phyloP scores from a whole-genome alignment of 2,888 invertebrate genomes.

The Mycalesis mineus region DNA sequence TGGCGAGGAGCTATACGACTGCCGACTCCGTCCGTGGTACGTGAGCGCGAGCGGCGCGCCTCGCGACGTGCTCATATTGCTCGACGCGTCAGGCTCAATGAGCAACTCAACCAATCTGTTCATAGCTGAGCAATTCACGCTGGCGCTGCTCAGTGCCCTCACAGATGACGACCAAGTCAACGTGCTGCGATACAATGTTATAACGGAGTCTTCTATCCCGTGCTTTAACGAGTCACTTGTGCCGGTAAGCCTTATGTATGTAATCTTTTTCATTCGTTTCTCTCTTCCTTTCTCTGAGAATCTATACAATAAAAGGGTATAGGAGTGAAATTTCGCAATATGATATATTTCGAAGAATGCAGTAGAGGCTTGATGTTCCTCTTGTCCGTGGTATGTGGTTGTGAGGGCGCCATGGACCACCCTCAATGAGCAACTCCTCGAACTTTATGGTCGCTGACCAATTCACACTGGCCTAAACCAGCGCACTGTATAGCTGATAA shows the following conservation, averaged over 20 bases:
- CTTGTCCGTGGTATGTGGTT: too few relatives aligned
- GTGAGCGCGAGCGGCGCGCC: conserved; percentile 67
- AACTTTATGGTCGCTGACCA: too few relatives aligned
- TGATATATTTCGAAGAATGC: too few relatives aligned
- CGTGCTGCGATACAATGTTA: conserved; percentile 58
- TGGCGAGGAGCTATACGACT: conserved; percentile 59
- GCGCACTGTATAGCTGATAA: too few relatives aligned
- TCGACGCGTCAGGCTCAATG: conserved; percentile 70
- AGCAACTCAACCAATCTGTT: conserved; percentile 56
- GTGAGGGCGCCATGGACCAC: too few relatives aligned
- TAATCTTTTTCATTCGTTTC: too few relatives aligned
- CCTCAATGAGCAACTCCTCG: too few relatives aligned
- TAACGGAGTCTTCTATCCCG: conserved; percentile 55
- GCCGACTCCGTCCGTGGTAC: conserved; percentile 68
- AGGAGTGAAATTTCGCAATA: too few relatives aligned
- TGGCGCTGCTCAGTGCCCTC: conserved; percentile 62
- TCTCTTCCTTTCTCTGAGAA: too few relatives aligned
- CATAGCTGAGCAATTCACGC: conserved; percentile 54
- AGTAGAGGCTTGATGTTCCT: too few relatives aligned
- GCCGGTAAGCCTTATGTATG: conserved; percentile 44
- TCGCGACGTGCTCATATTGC: conserved; percentile 59
- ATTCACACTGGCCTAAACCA: too few relatives aligned
- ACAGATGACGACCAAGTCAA: conserved; percentile 71
- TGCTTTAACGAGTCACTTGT: conserved; percentile 66
- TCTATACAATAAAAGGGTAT: too few relatives aligned